Conservation (phyloP, 2,113 vertebrate species). For the Empidonax traillii region DNA sequence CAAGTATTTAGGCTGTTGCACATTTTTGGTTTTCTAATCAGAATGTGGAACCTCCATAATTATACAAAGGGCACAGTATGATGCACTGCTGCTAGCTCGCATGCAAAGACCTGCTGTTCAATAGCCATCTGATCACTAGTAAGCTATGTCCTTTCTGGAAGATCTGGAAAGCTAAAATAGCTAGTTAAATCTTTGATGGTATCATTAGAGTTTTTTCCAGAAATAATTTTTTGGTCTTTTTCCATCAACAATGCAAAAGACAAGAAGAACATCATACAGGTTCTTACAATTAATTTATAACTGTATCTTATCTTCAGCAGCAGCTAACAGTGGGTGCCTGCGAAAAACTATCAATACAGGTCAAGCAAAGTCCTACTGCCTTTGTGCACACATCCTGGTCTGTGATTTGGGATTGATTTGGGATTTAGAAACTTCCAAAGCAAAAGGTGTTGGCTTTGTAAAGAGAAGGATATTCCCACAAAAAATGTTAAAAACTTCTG, state of each 20-base stretch:
- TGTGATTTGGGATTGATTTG: neutral
- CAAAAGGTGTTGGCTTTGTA: neutral
- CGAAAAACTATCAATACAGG: neutral
- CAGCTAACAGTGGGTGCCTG: neutral
- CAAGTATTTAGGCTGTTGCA: neutral
- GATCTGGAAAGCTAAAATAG: neutral
- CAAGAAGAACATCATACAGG: neutral
- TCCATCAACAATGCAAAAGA: neutral
- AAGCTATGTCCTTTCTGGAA: neutral
- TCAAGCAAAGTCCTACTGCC: neutral
- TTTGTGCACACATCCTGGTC: neutral
- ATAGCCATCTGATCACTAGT: neutral
- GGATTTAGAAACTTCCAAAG: neutral
- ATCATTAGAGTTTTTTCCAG: neutral
- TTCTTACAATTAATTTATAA: neutral
- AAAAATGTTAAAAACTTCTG: neutral
- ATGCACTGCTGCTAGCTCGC: neutral
- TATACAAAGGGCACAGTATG: neutral
- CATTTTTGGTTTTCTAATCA: neutral
- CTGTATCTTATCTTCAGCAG: neutral
- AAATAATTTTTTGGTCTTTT: neutral
- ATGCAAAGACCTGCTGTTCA: neutral
- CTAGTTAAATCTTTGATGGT: neutral
- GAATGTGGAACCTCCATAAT: neutral
- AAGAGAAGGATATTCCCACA: neutral